These are phyloP conservation scores for Sphyrna mokarran DNA, from an alignment of 2,113 vertebrate genomes.

Conservation along the genomic window DNA sequence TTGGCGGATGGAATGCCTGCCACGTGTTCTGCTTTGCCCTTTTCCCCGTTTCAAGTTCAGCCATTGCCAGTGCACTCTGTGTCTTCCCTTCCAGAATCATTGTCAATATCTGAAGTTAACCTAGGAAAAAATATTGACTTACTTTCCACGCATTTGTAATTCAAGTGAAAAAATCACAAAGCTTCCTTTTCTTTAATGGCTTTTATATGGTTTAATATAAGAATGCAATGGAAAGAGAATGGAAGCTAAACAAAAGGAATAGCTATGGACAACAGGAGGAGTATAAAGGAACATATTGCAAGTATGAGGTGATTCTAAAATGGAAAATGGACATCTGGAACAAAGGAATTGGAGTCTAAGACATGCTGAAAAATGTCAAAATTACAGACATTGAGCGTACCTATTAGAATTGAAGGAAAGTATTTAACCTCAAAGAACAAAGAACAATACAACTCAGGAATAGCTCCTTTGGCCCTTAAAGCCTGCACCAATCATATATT, in stretches of 20 bases:
- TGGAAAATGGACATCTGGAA: no score
- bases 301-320: not conserved
- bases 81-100: not conserved
- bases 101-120: not conserved
- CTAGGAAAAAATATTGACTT: not conserved
- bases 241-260: not conserved
- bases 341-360: not conserved
- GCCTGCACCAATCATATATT: no score
- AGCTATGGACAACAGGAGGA: not conserved
- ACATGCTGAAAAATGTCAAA: not conserved
- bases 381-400: not conserved
- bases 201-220: not conserved
- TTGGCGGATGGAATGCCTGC: not conserved
- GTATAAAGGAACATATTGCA: not conserved
- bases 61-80: not conserved
- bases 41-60: not conserved
- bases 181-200: not conserved
- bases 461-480: no score
- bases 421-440: not conserved
- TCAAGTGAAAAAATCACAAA: not conserved
- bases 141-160: not conserved
- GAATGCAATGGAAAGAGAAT: not conserved
- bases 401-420: not conserved
- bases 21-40: not conserved
- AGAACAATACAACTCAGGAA: no score